Base-by-base conservation (phyloP, 1,140 invertebrate species). In the Lordiphosa mommai region DNA sequence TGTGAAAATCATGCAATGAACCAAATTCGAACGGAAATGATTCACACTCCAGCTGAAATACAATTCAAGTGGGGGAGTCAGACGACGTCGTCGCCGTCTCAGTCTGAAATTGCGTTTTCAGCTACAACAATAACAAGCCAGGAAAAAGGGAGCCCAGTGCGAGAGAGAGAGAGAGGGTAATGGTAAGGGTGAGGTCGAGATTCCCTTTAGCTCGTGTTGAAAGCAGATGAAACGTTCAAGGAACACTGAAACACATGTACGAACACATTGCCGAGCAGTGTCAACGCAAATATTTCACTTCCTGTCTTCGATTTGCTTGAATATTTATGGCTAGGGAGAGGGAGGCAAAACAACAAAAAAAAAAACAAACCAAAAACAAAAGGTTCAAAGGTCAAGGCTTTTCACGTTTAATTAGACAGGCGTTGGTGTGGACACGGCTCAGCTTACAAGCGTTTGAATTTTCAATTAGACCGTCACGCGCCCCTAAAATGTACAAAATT, bases 1-100 rank as follows among this genome's bases (percentile, higher is more conserved):
- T 82, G 77, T 84, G 67, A 84, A 84, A 82, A 82, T 82, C 72
- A 82, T 82, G 77, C 77, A 82, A 82, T 82, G 77, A 82, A 82
- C 72, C 77, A 84, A 82, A 82, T 82, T 77, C 77, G 53, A 82
- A 77, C 77, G 77, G 77, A 82, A 82, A 84, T 82, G 77, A 82
- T 82, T 82, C 77, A 84, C 77, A 82, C 77, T 82, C 71, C 53
- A 68, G 58, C 65, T 70, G 70, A 58, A 82, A 61, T 50, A 57
- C 70, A 57, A 58, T 67, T 59, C 59, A 37, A 67, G 56, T 46
- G 38, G 32, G 47, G 52, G 64, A 73, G 63, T 48, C 44, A 48
- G 29, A n/a, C n/a, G 43, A 27, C 23, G 40, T 49, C 33, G 12
- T 38, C 30, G 46, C n/a, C 20, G 4, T 23, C 10, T 23, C 10